phyloP scores from a whole-genome alignment of 2,797 vertebrate genomes.

The Pelochelys cantorii region DNA sequence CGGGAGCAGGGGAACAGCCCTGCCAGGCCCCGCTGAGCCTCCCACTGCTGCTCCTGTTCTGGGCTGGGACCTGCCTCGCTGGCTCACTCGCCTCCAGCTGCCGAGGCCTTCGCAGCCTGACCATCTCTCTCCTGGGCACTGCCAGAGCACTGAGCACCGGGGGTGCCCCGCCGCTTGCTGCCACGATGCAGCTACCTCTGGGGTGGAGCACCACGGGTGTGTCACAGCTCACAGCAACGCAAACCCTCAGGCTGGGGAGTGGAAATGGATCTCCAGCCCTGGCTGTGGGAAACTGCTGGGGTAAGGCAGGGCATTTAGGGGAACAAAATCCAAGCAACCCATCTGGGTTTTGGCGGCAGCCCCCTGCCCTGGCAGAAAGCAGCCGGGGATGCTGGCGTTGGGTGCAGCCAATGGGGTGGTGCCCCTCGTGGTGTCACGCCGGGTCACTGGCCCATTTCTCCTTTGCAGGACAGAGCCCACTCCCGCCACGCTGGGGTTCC shows the following conservation, averaged over 20 bases:
- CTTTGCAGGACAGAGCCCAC: too few species aligned
- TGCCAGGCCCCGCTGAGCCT: background rate
- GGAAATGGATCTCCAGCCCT: background rate
- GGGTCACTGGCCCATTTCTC: too few species aligned
- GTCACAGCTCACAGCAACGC: background rate
- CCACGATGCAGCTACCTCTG: background rate
- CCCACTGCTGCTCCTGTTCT: background rate
- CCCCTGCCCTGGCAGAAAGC: too few species aligned
- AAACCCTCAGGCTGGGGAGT: background rate
- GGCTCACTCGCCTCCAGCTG: background rate
- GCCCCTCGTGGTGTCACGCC: too few species aligned
- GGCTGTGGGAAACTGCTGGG: too few species aligned
- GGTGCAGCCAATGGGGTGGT: too few species aligned
- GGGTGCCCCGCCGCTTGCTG: background rate
- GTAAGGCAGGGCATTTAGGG: background rate
- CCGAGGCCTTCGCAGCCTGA: background rate
- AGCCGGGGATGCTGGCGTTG: too few species aligned
- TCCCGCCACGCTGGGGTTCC: too few species aligned
- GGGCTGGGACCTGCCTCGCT: background rate
- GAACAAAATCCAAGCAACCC: background rate
- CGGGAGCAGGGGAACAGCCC: background rate
- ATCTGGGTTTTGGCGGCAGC: too few species aligned
- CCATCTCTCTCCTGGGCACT: background rate
- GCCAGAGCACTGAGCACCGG: accelerated
- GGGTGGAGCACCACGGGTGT: background rate